These are phyloP conservation scores for Phortica okadai DNA, from an alignment of 2,888 invertebrate genomes.

Conservation along the genomic window DNA sequence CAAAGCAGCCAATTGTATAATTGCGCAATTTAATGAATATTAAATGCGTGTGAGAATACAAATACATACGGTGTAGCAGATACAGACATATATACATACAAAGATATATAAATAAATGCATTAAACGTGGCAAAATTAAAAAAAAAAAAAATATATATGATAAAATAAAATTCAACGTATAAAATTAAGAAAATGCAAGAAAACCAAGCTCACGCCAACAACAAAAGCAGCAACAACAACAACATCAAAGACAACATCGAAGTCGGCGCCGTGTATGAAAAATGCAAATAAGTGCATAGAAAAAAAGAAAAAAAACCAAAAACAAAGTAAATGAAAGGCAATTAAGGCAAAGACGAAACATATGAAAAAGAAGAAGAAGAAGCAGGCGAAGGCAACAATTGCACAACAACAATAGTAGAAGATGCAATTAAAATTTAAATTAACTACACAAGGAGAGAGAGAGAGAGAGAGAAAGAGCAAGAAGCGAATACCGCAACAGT, in stretches of 20 bases:
- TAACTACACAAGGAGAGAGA: neutral
- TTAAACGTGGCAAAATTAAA: constrained; percentile 30
- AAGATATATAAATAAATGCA: neutral
- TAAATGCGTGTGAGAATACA: constrained; percentile 45
- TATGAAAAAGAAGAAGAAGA: neutral
- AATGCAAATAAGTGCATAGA: constrained; percentile 22
- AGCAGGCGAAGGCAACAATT: too few species aligned
- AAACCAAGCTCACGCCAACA: constrained; percentile 22
- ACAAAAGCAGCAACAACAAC: constrained; percentile 1
- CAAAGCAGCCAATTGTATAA: constrained; percentile 61
- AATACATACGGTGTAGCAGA: constrained; percentile 26
- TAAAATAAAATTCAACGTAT: constrained; percentile 59
- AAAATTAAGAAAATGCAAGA: constrained; percentile 64
- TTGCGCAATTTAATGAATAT: constrained; percentile 68
- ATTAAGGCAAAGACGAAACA: neutral
- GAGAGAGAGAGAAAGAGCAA: too few species aligned
- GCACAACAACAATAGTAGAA: neutral
- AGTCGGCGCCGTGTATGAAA: constrained; percentile 6
- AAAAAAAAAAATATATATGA: constrained; percentile 42
- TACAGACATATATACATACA: constrained; percentile 54
- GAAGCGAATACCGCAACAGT: too few species aligned
- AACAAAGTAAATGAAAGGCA: neutral
- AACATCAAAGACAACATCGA: neutral
- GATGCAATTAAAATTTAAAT: constrained; percentile 29
- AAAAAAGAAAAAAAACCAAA: neutral